Percentiles rank a stretch among this genome's conserved stretches.
Conservation (phyloP, 1,140 invertebrate species). For the Drosophila orena region DNA sequence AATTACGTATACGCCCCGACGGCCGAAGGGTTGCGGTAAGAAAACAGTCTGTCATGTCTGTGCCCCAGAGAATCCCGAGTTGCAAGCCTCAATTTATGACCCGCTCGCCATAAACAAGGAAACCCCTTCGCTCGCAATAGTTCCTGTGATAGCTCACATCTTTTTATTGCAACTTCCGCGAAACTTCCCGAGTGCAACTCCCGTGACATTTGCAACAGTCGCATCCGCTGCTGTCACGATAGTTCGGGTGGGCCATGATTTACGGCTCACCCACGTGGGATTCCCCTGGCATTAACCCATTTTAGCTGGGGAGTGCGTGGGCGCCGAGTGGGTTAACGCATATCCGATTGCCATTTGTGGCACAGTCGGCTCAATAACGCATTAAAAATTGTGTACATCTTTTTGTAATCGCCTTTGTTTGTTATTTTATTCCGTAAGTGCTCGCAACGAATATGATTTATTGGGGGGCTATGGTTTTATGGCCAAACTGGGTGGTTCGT, state of each 20-base stretch:
- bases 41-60: constrained; percentile 54
- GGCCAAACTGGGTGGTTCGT: no score
- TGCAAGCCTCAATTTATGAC: constrained; percentile 26
- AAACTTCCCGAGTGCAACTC: constrained; percentile 31
- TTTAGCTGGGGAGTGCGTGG: constrained; percentile 11
- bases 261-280: constrained; percentile 24
- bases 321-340: constrained; percentile 14
- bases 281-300: constrained; percentile 29
- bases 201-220: constrained; percentile 26
- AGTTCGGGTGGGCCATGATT: constrained; percentile 40
- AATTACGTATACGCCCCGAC: constrained; percentile 38
- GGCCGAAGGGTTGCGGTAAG: constrained; percentile 1
- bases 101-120: constrained; percentile 1
- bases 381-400: constrained; percentile 8
- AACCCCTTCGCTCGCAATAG: background rate
- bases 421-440: background rate
- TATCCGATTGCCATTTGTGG: constrained; percentile 15
- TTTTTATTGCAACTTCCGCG: constrained; percentile 51
- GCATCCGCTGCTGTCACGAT: constrained; percentile 30
- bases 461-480: background rate
- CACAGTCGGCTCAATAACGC: constrained; percentile 16
- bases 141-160: constrained; percentile 23
- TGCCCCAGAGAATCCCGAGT: constrained; percentile 30
- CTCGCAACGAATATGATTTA: background rate
- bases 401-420: background rate